Conservation (phyloP, 2,888 invertebrate species). For the Mechanitis mazaeus region DNA sequence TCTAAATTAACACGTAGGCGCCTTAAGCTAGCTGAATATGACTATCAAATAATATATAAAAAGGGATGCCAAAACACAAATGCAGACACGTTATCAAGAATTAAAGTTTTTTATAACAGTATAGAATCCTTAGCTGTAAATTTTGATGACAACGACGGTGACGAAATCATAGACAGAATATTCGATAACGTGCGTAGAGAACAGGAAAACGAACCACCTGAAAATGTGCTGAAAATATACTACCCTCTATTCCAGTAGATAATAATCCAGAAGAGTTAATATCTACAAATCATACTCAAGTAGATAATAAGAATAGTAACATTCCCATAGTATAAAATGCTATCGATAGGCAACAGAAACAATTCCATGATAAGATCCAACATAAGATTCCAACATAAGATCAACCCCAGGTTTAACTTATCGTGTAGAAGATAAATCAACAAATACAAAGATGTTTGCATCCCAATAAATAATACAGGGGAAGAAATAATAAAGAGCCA, state of each 20-base stretch:
- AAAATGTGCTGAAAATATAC: too few species aligned
- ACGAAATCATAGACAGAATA: too few species aligned
- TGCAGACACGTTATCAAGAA: constrained; percentile 29
- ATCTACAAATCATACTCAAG: too few species aligned
- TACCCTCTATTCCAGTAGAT: too few species aligned
- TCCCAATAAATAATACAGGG: constrained; percentile 17
- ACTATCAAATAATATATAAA: constrained; percentile 28
- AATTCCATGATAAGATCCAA: too few species aligned
- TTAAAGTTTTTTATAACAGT: constrained; percentile 13
- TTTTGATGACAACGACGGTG: not conserved
- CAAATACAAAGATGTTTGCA: constrained; percentile 9
- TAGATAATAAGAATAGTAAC: too few species aligned
- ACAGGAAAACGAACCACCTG: too few species aligned
- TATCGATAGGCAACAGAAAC: constrained; percentile 24
- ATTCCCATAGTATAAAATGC: constrained; percentile 19
- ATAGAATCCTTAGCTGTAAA: too few species aligned
- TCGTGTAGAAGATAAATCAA: constrained; percentile 19
- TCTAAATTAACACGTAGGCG: constrained; percentile 31
- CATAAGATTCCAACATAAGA: too few species aligned
- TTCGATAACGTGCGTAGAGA: too few species aligned
- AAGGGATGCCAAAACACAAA: constrained; percentile 27
- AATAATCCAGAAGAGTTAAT: too few species aligned
- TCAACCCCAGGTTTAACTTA: constrained; percentile 13
- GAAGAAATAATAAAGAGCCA: constrained; percentile 20
- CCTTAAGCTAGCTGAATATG: constrained; percentile 31